Evolutionary conservation across 2,888 invertebrate genomes (phyloP).

Genomic region (Bruchidius siliquastri): DNA sequence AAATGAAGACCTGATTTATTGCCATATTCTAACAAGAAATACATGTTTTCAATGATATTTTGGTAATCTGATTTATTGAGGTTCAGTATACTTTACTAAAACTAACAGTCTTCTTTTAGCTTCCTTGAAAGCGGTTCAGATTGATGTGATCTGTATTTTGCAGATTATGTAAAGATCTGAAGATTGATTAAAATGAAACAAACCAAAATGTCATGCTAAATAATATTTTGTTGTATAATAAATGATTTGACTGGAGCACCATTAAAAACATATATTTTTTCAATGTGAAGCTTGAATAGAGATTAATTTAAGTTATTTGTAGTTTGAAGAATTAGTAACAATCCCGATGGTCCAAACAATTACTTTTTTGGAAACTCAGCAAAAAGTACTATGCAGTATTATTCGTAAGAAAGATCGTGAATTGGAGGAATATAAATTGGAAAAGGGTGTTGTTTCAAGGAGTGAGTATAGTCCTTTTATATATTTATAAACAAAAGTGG

Average conservation of each 20-base stretch:
- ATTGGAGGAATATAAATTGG: constrained; percentile 52
- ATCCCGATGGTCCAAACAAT: constrained; percentile 46
- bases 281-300: neutral
- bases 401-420: constrained; percentile 54
- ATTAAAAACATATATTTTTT: neutral
- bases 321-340: constrained; percentile 36
- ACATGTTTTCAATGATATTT: too few species aligned
- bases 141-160: too few species aligned
- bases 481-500: too few species aligned
- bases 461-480: constrained; percentile 38
- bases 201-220: too few species aligned
- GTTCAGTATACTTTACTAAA: too few species aligned
- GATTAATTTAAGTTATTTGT: constrained; percentile 14
- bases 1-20: too few species aligned
- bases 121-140: too few species aligned
- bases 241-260: neutral
- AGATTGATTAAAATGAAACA: too few species aligned
- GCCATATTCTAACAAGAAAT: too few species aligned
- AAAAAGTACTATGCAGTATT: constrained; percentile 45
- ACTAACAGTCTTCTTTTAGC: too few species aligned
- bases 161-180: too few species aligned
- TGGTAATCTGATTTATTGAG: too few species aligned
- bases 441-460: constrained; percentile 49
- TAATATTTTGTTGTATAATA: neutral
- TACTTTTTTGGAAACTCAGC: constrained; percentile 48